Evolutionary conservation across 2,888 invertebrate genomes (phyloP), one percentile per base, ranked within the genome.

Genomic region (Lasiommata megera): DNA sequence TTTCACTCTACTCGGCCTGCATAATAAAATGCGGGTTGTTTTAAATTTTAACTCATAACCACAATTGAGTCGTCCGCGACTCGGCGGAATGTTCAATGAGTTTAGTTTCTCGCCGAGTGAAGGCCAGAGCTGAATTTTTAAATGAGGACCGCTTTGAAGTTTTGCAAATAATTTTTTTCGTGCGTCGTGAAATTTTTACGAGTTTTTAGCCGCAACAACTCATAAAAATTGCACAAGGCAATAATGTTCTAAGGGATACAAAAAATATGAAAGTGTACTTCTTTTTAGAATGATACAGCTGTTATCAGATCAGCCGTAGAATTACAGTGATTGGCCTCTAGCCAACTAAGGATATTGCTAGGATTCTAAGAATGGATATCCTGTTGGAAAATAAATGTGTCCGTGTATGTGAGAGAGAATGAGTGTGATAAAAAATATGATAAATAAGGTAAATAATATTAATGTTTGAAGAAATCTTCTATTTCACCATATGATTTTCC

Each of bases 141-240:
- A 53, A 41, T 29, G 14, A 50, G 29, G n/a, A 51, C 34, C 37
- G 54, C 55, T 52, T 59, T 55, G 38, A 46, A 51, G 51, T 54
- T 54, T 38, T 46, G 44, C 31, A 29, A 51, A 51, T 29, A 41
- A 36, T 31, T 44, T 43, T 51, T 44, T 16, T 43, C 44, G 43
- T 56, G 56, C 51, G 51, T 23, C 44, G 28, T 34, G 36, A 17
- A 29, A 16, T 36, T 36, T 18, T 56, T 37, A 29, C 56, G 36
- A 56, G 47, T 44, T 37, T 17, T 51, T 16, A 31, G 29, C 16
- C 31, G 29, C 14, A 6, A 2, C 29, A 31, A 17, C 16, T 46
- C 31, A 31, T 46, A 46, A 16, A 46, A 31, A 46, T 46, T 46
- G 29, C 46, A 46, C 31, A 6, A 17, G 16, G 16, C 3, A 18